These are phyloP conservation scores for Centropus unirufus DNA, from an alignment of 2,113 vertebrate genomes.

Conservation along the genomic window DNA sequence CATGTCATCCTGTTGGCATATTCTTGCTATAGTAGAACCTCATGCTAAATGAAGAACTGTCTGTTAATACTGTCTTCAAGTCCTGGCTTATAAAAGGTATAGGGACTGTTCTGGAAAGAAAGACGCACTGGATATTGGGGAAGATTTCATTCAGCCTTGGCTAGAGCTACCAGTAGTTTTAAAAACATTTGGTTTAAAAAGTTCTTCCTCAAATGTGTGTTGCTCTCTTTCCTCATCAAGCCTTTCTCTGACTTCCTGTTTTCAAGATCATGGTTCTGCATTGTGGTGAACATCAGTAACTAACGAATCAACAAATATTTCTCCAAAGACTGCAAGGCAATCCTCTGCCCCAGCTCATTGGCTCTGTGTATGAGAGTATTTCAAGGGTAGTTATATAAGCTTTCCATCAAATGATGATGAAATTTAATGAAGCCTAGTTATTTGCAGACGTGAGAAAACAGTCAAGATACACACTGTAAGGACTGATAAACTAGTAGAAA, in stretches of 20 bases:
- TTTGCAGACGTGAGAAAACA: not conserved
- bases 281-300: not conserved
- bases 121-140: not conserved
- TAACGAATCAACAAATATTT: not conserved
- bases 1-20: not conserved
- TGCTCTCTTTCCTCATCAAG: not conserved
- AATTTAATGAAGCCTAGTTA: not conserved
- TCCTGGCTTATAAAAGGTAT: not conserved
- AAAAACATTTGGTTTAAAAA: not conserved
- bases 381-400: not conserved
- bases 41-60: not conserved
- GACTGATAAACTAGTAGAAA: conserved; percentile 8
- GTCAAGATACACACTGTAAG: conserved; percentile 13
- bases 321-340: not conserved
- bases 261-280: not conserved
- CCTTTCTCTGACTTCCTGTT: conserved; percentile 28
- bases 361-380: not conserved
- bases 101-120: not conserved
- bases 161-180: not conserved
- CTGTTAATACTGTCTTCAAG: not conserved
- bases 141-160: not conserved
- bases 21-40: not conserved
- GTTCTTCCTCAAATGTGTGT: not conserved
- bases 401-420: not conserved
- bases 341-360: not conserved